These are phyloP conservation scores for Trissolcus japonicus DNA, from an alignment of 2,888 invertebrate genomes.

Conservation along the genomic window DNA sequence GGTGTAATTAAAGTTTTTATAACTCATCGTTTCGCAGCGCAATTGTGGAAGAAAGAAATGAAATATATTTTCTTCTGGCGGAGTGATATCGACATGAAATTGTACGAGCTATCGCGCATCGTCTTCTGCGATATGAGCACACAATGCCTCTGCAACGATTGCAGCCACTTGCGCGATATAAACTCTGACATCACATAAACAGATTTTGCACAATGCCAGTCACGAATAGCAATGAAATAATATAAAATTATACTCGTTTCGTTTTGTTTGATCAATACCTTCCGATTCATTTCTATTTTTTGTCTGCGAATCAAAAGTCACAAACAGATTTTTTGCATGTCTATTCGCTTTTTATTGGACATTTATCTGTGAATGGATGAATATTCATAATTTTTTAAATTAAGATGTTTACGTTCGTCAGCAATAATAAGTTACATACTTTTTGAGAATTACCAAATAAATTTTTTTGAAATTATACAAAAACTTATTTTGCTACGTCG, in stretches of 20 bases:
- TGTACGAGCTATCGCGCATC: conserved; percentile 14
- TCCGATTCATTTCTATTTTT: background rate
- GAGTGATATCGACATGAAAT: conserved; percentile 13
- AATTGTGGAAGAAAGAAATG: too few species aligned
- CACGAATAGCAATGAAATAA: conserved; percentile 1
- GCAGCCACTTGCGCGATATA: conserved; percentile 6
- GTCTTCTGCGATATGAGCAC: conserved; percentile 7
- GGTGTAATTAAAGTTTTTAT: too few species aligned
- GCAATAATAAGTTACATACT: too few species aligned
- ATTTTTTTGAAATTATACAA: too few species aligned
- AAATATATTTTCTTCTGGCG: too few species aligned
- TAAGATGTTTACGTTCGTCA: too few species aligned
- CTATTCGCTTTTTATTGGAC: too few species aligned
- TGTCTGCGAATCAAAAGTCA: background rate
- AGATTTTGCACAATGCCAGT: conserved; percentile 2
- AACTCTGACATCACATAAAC: background rate
- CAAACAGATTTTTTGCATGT: background rate
- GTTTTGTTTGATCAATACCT: conserved; percentile 1
- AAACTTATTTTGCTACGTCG: too few species aligned
- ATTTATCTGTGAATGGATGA: too few species aligned
- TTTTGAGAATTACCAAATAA: too few species aligned
- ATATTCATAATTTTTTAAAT: too few species aligned
- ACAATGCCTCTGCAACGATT: conserved; percentile 11
- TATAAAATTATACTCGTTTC: conserved; percentile 6
- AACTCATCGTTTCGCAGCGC: too few species aligned